Base-by-base conservation (phyloP, 2,888 invertebrate species). In the Patella caerulea region DNA sequence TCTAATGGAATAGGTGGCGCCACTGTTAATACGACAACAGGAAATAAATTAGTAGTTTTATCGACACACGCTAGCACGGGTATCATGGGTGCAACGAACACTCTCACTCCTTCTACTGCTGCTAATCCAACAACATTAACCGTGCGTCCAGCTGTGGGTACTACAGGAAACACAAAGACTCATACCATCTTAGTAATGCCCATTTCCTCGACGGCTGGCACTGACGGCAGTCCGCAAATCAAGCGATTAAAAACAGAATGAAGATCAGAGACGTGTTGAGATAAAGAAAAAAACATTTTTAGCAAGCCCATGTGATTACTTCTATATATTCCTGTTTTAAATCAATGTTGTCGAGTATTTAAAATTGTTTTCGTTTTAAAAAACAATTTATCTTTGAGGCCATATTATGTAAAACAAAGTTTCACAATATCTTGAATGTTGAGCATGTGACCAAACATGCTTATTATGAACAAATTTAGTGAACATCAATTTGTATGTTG, bases 141-240 rank as follows among this genome's bases (percentile, higher is more conserved):
- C 53, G 86, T 88, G 45, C 83, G 87, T 73, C 83, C 87, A 17
- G 85, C 86, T 34, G 79, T 84, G 29, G 79, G 85, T 7, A 79
- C 81, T 54, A 78, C 74, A 52, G 83, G 83, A 15, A 78, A 86
- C 65, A 84, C 82, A 72, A 87, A 88, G 73, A 86, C 88, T 73
- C 87, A 88, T 79, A 89, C 89, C 71, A 88, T 89, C 74, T 86
- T 89, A 75, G 88, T 89, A 45, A 89, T 89, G 89, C 89, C 89
- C 12, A 87, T 88, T 45, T 86, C 88, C 15, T 86, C 86, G 65
- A 83, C 83, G 19, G 85, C 83, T 56, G 84, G 83, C 15, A 82
- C 84, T 70, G 87, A 86, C 9, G 88, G 86, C 77, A 81, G 80
- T 11, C 78, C 84, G 29, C 78, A 83, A 65, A 80, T 86, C 52